These are phyloP conservation scores for Lepidochitona cinerea DNA, from an alignment of 2,888 invertebrate genomes.

Conservation along the genomic window DNA sequence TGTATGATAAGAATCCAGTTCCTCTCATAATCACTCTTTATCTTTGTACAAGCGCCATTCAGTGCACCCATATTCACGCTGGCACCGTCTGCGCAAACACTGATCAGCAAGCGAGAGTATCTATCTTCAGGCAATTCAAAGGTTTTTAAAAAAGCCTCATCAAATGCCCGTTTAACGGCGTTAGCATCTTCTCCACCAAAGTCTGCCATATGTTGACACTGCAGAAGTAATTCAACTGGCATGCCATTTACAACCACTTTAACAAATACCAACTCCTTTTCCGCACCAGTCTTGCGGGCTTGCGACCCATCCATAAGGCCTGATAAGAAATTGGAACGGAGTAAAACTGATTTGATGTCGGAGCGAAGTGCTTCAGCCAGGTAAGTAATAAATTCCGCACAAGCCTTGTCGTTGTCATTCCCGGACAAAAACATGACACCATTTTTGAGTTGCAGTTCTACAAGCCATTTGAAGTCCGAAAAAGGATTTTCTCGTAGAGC, in stretches of 20 bases:
- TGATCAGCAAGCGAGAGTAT: not conserved
- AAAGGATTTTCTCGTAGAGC: not conserved
- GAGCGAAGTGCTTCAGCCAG: not conserved
- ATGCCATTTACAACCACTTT: slow-evolving; percentile 10
- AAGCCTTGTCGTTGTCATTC: slow-evolving; percentile 8
- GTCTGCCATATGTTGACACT: slow-evolving; percentile 3
- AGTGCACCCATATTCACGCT: slow-evolving; percentile 9
- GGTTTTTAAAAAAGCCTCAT: not conserved
- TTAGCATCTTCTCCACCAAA: slow-evolving; percentile 4
- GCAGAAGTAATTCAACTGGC: slow-evolving; percentile 4
- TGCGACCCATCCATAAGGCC: slow-evolving; percentile 11
- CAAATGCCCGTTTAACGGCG: not conserved
- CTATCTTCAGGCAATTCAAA: not conserved
- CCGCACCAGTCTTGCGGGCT: slow-evolving; percentile 10
- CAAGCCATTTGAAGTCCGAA: not conserved
- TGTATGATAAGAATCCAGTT: slow-evolving; percentile 11
- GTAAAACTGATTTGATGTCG: not conserved
- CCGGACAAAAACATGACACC: slow-evolving; percentile 8
- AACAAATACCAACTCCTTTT: slow-evolving; percentile 11
- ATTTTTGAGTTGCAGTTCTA: slow-evolving; percentile 6
- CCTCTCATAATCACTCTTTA: slow-evolving; percentile 2
- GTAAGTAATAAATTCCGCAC: slow-evolving; percentile 4
- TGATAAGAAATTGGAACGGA: slow-evolving; percentile 3
- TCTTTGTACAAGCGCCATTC: slow-evolving; percentile 6
- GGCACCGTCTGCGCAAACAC: slow-evolving; percentile 1